These are phyloP conservation scores for Catagonus wagneri DNA, from an alignment of 2,113 vertebrate species.

Conservation along the genomic window DNA sequence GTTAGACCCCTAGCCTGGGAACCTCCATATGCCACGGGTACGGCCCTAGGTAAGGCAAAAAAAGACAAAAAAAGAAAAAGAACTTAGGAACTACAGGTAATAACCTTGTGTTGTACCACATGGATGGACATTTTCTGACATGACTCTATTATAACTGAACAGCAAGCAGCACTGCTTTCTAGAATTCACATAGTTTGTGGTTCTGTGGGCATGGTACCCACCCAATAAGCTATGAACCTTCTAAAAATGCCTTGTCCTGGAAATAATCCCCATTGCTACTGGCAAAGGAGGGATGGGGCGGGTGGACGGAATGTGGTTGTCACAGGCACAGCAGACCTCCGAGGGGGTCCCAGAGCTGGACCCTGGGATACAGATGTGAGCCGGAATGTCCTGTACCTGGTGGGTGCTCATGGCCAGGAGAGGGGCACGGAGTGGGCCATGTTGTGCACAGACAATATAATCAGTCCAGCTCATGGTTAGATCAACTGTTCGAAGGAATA, in stretches of 20 bases:
- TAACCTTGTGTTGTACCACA: background rate
- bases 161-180: background rate
- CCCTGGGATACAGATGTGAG: accelerated
- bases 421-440: background rate
- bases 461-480: background rate
- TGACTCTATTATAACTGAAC: background rate
- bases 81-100: background rate
- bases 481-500: background rate
- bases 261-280: background rate
- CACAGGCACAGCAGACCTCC: background rate
- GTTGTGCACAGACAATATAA: background rate
- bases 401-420: background rate
- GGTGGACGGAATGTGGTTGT: background rate
- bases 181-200: background rate
- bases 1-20: no score
- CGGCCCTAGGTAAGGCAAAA: no score
- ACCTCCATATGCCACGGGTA: no score
- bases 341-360: accelerated
- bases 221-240: background rate
- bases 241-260: background rate
- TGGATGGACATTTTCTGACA: background rate
- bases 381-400: background rate
- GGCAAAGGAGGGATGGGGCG: background rate
- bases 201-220: background rate
- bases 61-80: no score